phyloP scores from a whole-genome alignment of 2,888 invertebrate species.

The Oconnorella tubifera region DNA sequence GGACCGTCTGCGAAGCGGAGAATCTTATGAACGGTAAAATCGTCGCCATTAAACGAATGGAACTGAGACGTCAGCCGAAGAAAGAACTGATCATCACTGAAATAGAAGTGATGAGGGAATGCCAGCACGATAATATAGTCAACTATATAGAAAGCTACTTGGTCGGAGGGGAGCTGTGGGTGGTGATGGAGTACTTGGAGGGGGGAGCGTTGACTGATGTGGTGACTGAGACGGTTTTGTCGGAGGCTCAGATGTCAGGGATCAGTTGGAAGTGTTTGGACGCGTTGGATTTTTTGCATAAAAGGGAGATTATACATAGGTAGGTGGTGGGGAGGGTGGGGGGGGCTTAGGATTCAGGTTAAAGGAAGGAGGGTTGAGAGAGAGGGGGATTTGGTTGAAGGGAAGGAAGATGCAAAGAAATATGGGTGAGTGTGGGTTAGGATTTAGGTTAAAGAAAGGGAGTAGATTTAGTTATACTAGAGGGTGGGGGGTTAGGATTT shows the following conservation, averaged over 20 bases:
- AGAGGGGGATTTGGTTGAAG: not conserved
- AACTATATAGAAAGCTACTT: constrained; percentile 98
- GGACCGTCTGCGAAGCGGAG: constrained; percentile 94
- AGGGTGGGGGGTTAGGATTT: too few relatives aligned
- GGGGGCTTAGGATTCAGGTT: too few relatives aligned
- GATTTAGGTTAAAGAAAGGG: too few relatives aligned
- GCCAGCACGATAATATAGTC: constrained; percentile 95
- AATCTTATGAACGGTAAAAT: constrained; percentile 97
- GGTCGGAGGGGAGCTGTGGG: constrained; percentile 72
- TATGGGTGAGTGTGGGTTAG: not conserved
- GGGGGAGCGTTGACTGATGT: constrained; percentile 98
- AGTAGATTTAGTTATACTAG: too few relatives aligned
- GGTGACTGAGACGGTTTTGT: constrained; percentile 99
- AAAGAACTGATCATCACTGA: constrained; percentile 99
- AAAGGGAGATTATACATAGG: constrained; percentile 48
- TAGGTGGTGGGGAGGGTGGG: constrained; percentile 6
- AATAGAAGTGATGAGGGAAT: constrained; percentile 74
- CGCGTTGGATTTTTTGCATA: constrained; percentile 95
- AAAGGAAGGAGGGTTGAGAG: not conserved
- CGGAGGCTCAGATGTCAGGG: constrained; percentile 98
- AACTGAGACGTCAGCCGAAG: constrained; percentile 95
- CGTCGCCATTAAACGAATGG: constrained; percentile 99
- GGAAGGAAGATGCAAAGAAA: not conserved
- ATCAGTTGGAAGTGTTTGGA: constrained; percentile 83
- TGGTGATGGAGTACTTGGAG: constrained; percentile 99